phyloP scores from a whole-genome alignment of 1,140 invertebrate species.

The Drosophila punjabiensis region DNA sequence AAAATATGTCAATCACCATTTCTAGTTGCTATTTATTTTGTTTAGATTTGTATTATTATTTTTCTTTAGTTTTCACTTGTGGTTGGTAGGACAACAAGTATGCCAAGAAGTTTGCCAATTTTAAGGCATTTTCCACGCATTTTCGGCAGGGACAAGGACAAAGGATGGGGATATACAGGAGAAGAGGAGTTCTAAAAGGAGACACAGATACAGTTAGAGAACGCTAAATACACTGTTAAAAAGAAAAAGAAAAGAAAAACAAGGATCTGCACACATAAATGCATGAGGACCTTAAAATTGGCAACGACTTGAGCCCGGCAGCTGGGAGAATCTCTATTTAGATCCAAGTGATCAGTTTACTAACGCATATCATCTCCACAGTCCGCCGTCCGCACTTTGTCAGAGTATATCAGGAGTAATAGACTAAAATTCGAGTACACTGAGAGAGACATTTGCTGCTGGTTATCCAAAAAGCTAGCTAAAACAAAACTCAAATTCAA shows the following conservation, averaged over 20 bases:
- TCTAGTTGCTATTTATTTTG: slow-evolving; percentile 40
- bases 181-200: not conserved
- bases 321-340: slow-evolving; percentile 38
- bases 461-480: slow-evolving; percentile 64
- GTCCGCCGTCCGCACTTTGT: slow-evolving; percentile 67
- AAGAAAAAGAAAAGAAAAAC: not conserved
- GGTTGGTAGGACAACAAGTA: slow-evolving; percentile 64
- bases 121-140: slow-evolving; percentile 67
- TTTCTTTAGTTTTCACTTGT: not conserved
- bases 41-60: not conserved
- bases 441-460: slow-evolving; percentile 62
- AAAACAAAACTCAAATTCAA: slow-evolving; percentile 67
- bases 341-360: slow-evolving; percentile 41
- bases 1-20: slow-evolving; percentile 32
- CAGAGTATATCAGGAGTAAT: slow-evolving; percentile 85
- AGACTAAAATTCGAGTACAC: slow-evolving; percentile 85
- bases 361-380: slow-evolving; percentile 15
- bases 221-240: not conserved
- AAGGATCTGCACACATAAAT: slow-evolving; percentile 51
- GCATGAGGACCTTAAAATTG: slow-evolving; percentile 79
- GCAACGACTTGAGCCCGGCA: slow-evolving; percentile 74
- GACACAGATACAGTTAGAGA: not conserved
- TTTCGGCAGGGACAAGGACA: slow-evolving; percentile 15
- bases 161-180: not conserved
- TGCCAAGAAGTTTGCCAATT: slow-evolving; percentile 76